Evolutionary conservation across 2,797 vertebrate species (phyloP).

Genomic region (Salmo trutta): DNA sequence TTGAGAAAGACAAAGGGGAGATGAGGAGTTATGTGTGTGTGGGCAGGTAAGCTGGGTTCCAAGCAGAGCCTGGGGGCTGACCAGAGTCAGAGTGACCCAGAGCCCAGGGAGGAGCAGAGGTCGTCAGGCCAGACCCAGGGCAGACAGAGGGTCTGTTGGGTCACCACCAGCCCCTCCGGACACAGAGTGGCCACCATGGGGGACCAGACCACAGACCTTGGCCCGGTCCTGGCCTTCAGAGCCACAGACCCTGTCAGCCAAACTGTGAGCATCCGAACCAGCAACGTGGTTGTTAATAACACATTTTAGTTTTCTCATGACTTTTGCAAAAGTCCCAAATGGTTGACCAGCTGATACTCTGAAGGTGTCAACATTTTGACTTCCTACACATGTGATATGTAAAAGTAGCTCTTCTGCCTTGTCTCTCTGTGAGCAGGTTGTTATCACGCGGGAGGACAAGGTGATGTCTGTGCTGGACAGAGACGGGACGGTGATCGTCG

Average conservation of each 20-base stretch:
- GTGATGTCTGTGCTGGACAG: constrained; percentile 79
- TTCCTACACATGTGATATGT: no score
- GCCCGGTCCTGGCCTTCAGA: constrained; percentile 71
- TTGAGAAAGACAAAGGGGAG: background rate
- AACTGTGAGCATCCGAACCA: constrained; percentile 70
- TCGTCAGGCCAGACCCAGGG: constrained; percentile 18
- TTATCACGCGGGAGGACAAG: constrained; percentile 86
- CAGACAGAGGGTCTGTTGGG: constrained; percentile 75
- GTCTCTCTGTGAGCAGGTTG: constrained; percentile 69
- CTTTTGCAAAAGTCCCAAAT: no score
- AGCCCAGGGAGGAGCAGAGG: constrained; percentile 13
- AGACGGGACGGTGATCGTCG: constrained; percentile 76
- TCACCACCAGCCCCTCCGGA: constrained; percentile 85
- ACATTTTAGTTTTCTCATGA: no score
- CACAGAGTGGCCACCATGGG: constrained; percentile 77
- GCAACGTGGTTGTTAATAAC: no score
- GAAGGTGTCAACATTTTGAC: no score
- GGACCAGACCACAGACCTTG: constrained; percentile 33
- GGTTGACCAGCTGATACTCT: no score
- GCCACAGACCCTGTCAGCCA: constrained; percentile 84
- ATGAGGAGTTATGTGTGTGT: constrained; percentile 7
- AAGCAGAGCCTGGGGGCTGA: constrained; percentile 49
- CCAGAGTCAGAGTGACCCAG: constrained; percentile 12
- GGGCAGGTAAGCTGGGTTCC: constrained; percentile 65
- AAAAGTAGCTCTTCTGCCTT: no score